Percentiles rank a stretch among this genome's conserved stretches.
phyloP scores from a whole-genome alignment of 1,140 invertebrate species.

The Aphaenogaster ashmeadi region DNA sequence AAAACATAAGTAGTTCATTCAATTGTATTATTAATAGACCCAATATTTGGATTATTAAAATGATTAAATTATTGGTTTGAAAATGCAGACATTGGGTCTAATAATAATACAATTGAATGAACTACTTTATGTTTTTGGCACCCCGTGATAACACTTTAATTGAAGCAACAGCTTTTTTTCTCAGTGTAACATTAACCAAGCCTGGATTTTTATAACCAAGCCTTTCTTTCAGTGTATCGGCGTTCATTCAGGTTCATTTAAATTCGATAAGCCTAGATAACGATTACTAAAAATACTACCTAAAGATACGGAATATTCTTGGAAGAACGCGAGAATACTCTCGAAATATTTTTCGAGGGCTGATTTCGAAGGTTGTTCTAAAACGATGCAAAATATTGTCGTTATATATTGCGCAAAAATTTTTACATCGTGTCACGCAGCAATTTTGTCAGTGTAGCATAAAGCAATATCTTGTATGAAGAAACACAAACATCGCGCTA shows the following conservation, averaged over 20 bases:
- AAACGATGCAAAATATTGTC: neutral
- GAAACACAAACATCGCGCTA: neutral
- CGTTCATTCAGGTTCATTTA: neutral
- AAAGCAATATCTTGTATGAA: slow-evolving; percentile 16
- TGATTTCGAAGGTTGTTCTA: neutral
- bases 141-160: too few species aligned
- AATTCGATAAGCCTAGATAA: neutral
- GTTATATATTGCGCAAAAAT: neutral
- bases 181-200: too few species aligned
- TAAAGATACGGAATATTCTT: neutral
- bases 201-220: too few species aligned
- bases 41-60: too few species aligned
- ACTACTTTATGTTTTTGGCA: too few species aligned
- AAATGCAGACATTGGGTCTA: too few species aligned
- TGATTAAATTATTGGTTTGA: too few species aligned
- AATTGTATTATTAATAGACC: too few species aligned
- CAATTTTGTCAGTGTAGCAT: slow-evolving; percentile 21
- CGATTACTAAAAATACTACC: neutral
- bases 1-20: too few species aligned
- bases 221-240: too few species aligned
- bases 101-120: too few species aligned
- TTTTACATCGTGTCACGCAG: neutral
- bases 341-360: neutral
- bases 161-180: too few species aligned
- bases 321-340: neutral